Conservation (phyloP, 2,888 invertebrate species). For the Malthinus flaveolus region DNA sequence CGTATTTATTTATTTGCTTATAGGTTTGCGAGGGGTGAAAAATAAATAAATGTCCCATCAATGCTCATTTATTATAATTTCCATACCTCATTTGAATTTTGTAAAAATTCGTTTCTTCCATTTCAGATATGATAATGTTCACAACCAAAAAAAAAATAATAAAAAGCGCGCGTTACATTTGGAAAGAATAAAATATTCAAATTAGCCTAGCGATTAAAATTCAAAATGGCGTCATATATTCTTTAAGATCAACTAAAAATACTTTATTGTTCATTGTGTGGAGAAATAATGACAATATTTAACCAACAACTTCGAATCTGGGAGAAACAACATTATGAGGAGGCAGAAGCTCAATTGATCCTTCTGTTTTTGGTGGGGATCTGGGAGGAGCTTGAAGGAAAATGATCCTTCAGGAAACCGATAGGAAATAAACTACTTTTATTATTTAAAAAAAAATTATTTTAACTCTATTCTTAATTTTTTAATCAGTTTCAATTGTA, state of each 20-base stretch:
- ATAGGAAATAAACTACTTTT: constrained; percentile 6
- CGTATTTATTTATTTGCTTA: neutral
- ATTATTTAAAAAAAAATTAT: too few relatives aligned
- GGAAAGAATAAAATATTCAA: constrained; percentile 23
- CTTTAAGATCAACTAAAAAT: constrained; percentile 29
- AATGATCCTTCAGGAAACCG: constrained; percentile 19
- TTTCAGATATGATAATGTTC: neutral
- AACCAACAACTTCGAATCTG: constrained; percentile 38
- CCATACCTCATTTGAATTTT: too few relatives aligned
- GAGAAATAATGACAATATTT: constrained; percentile 37
- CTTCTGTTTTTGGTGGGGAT: constrained; percentile 36
- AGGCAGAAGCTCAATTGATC: constrained; percentile 33
- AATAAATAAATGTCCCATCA: too few relatives aligned
- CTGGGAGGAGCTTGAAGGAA: constrained; percentile 36
- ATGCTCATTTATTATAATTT: too few relatives aligned
- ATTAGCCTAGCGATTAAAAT: constrained; percentile 32
- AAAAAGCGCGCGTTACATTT: constrained; percentile 9
- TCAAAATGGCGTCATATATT: constrained; percentile 34
- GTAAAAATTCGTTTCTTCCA: too few relatives aligned
- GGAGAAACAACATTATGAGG: constrained; percentile 30
- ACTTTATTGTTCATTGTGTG: constrained; percentile 24
- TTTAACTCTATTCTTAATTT: too few relatives aligned
- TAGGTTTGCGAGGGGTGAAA: too few relatives aligned
- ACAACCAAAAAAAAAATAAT: constrained; percentile 3
- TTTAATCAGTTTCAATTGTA: too few relatives aligned